Base-by-base conservation (phyloP, 1,140 invertebrate species). In the Vollenhovia emeryi region DNA sequence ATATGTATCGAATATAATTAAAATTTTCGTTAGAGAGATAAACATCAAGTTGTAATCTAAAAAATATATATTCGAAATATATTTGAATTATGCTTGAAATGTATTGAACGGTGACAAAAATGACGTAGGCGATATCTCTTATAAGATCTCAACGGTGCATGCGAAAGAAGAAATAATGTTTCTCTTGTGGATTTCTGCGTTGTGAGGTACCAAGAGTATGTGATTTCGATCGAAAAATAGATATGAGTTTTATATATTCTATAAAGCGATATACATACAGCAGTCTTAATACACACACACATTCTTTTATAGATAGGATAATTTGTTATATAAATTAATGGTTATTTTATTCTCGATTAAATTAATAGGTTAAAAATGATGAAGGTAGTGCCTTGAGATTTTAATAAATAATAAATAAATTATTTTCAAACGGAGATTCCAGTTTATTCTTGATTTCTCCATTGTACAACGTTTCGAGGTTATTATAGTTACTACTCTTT, bases 351-450 rank as follows among this genome's bases (percentile, higher is more conserved):
- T 30, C 8, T 73, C n/a, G 27, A 82, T 57, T 33, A 40, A 66
- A 71, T 45, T 82, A 57, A 71, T 59, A 45, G 36, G 15, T 30
- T 33, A 60, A 57, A 73, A 57, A 33, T 57, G 36, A 82, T 59
- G 78, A 45, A 82, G 66, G 36, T 82, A 82, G 78, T 82, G 78
- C 78, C 78, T 82, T 82, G 78, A 55, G 66, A 82, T 24, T 79
- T 79, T 82, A 82, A 73, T 82, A 71, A 71, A 79, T 79, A 48
- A 79, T 40, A 79, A 80, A 80, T 80, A 80, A 82, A 82, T 82
- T 82, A 82, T 82, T 82, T 82, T 82, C 66, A 59, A 82, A 73
- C 78, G 13, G 13, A 57, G 6, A 71, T 15, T 57, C 15, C 13
- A 43, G 13, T 71, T 30, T 71, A 50, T 33, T 18, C 21, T 71